phyloP scores from a whole-genome alignment of 1,140 invertebrate species.

The Meteorus sp. region DNA sequence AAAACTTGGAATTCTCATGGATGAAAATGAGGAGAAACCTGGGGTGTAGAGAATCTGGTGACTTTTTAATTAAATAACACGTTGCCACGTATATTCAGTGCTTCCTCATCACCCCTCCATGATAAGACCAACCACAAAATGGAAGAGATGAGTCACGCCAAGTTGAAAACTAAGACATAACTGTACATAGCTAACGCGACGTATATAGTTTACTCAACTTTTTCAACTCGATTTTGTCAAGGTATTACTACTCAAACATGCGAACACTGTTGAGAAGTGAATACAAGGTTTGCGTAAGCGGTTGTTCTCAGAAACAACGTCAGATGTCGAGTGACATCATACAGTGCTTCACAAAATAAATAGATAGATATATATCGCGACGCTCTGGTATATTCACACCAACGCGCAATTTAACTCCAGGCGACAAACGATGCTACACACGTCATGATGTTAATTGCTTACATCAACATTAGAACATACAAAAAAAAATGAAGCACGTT shows the following conservation, averaged over 20 bases:
- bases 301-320: no score
- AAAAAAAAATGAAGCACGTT: no score
- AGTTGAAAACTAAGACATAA: slow-evolving; percentile 5
- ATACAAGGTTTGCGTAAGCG: no score
- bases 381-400: no score
- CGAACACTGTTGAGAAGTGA: background rate
- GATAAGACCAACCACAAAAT: background rate
- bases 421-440: no score
- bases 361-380: no score
- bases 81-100: no score
- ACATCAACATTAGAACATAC: no score
- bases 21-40: no score
- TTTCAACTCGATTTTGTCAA: slow-evolving; percentile 12
- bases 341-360: background rate
- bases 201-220: background rate
- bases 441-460: background rate
- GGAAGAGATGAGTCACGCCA: background rate
- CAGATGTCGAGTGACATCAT: background rate
- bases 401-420: no score
- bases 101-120: no score
- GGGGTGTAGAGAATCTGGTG: background rate
- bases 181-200: background rate
- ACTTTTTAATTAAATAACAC: slow-evolving; percentile 4
- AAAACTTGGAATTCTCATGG: background rate
- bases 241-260: no score